phyloP scores from a whole-genome alignment of 2,888 invertebrate species.

The Drosophila meridiana region DNA sequence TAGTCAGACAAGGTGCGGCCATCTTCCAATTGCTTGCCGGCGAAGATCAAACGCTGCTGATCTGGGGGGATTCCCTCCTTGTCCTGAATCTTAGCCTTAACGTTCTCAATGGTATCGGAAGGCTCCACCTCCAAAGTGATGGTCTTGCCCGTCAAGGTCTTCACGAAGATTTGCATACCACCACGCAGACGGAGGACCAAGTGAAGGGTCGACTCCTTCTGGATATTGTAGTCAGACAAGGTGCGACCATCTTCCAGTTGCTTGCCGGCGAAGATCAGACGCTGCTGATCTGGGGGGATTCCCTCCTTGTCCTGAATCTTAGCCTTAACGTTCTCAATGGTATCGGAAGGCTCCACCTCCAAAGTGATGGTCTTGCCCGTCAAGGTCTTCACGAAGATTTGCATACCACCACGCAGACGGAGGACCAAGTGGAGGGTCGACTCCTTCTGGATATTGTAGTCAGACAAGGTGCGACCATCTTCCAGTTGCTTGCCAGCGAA shows the following conservation, averaged over 20 bases:
- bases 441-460: slow-evolving; percentile 85
- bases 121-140: slow-evolving; percentile 49
- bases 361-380: slow-evolving; percentile 51
- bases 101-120: slow-evolving; percentile 44
- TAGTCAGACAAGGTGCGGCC: slow-evolving; percentile 92
- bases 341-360: slow-evolving; percentile 45
- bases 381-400: slow-evolving; percentile 53
- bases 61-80: slow-evolving; percentile 52
- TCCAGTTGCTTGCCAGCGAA: slow-evolving; percentile 86
- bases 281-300: slow-evolving; percentile 77
- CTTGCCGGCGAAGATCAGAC: slow-evolving; percentile 84
- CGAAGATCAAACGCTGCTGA: slow-evolving; percentile 67
- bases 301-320: slow-evolving; percentile 77
- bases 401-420: slow-evolving; percentile 93
- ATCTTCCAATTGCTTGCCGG: slow-evolving; percentile 88
- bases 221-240: slow-evolving; percentile 96
- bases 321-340: slow-evolving; percentile 70
- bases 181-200: slow-evolving; percentile 94
- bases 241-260: slow-evolving; percentile 97
- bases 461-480: slow-evolving; percentile 94
- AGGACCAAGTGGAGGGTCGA: slow-evolving; percentile 88
- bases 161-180: slow-evolving; percentile 86
- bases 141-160: slow-evolving; percentile 49
- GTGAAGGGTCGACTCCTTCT: slow-evolving; percentile 95
- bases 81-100: slow-evolving; percentile 50